Evolutionary conservation across 1,140 invertebrate species (phyloP).

Genomic region (Dolichoris vasculosae): DNA sequence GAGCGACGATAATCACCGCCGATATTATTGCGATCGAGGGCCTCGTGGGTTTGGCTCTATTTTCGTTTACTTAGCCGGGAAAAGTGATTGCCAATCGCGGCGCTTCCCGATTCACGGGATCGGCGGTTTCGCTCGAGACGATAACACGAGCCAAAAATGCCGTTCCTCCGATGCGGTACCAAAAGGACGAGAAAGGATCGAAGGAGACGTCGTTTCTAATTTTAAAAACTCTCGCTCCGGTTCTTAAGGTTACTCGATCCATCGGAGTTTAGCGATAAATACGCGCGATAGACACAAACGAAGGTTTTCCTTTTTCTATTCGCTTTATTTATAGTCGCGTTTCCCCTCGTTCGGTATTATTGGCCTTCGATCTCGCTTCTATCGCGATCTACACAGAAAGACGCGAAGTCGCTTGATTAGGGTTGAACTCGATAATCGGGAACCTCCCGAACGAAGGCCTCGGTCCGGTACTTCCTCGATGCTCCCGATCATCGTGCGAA

Average conservation of each 20-base stretch:
- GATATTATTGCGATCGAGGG: neutral
- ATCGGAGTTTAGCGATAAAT: neutral
- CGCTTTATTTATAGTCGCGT: neutral
- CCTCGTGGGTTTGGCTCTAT: constrained; percentile 53
- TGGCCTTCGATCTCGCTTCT: neutral
- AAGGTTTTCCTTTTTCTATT: neutral
- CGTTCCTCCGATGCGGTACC: too few relatives aligned
- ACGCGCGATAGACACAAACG: neutral
- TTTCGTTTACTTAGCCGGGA: constrained; percentile 52
- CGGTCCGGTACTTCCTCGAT: too few relatives aligned
- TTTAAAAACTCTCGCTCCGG: neutral
- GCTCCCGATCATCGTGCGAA: neutral
- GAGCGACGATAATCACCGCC: neutral
- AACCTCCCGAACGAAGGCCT: too few relatives aligned
- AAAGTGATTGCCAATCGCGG: constrained; percentile 60
- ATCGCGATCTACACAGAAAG: neutral
- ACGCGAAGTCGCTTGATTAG: too few relatives aligned
- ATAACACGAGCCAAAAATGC: too few relatives aligned
- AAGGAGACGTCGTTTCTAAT: neutral
- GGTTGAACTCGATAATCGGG: neutral
- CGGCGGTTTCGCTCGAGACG: too few relatives aligned
- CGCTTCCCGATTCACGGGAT: too few relatives aligned
- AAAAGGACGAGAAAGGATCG: too few relatives aligned
- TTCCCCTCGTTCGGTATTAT: neutral
- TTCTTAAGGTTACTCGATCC: neutral